Base-by-base conservation (phyloP, 2,888 invertebrate species). In the Epinotia brunnichana region DNA sequence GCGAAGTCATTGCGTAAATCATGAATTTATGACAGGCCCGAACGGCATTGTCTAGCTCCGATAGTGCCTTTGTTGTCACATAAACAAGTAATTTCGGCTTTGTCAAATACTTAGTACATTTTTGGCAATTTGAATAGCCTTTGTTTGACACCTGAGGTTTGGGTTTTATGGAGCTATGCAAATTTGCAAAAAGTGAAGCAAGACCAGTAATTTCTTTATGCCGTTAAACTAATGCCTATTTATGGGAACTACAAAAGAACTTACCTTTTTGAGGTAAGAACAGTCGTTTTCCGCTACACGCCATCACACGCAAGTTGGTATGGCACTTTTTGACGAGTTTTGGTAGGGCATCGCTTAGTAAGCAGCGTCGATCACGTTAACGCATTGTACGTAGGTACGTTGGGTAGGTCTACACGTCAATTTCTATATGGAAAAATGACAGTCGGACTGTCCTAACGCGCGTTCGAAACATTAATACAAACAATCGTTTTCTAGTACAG, bases 1-100 rank as follows among this genome's bases (percentile, higher is more conserved):
- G 87, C 87, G 85, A 87, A 86, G 87, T 89, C 88, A 90, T 91
- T 88, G 90, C 88, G 90, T 93, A 93, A 92, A 93, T 93, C 93
- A 93, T 90, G 83, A 83, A 90, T 93, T 93, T 93, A 93, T 92
- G 93, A 92, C 93, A 90, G 81, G 83, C 83, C 83, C 85, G 83
- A 83, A 80, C 79, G 79, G 83, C 85, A 87, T 90, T 91, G 92
- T 91, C 87, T 90, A 84, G 84, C 78, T 80, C 83, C 82, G 80
- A 79, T 76, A 76, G 79, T 86, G 85, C 85, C 81, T 80, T 85
- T 85, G 84, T 85, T 82, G 80, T 75, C 85, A 81, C 79, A 82
- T 86, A 89, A 90, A 91, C 89, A 89, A 87, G 80, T 79, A 82
- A 81, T 83, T 85, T 83, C 74, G 70, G 68, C 57, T 74, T 78